Percentiles rank a stretch among this genome's conserved stretches.
Evolutionary conservation across 2,797 vertebrate genomes (phyloP).

Genomic region (Sebastes itinus): DNA sequence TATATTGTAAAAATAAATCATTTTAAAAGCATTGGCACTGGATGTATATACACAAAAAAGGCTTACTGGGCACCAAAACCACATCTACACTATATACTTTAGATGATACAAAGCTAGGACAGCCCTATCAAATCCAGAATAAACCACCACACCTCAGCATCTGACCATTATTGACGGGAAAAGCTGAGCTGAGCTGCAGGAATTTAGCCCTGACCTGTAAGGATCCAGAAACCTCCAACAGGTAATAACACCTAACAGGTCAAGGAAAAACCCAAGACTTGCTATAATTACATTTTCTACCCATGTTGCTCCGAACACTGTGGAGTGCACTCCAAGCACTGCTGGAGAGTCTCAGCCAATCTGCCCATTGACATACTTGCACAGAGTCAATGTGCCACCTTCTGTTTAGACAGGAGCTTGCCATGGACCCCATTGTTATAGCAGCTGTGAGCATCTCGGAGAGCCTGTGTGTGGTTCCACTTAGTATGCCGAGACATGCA

Average conservation of each 20-base stretch:
- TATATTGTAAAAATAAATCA: neutral
- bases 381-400: neutral
- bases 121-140: neutral
- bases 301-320: neutral
- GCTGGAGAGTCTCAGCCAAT: neutral
- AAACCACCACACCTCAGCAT: neutral
- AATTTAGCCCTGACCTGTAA: neutral
- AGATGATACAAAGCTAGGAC: neutral
- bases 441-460: constrained; percentile 1
- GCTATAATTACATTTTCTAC: neutral
- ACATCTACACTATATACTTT: neutral
- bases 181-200: neutral
- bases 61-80: neutral
- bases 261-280: neutral
- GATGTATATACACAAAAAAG: neutral
- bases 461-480: neutral
- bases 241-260: neutral
- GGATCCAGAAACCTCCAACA: neutral
- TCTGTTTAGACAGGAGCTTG: neutral
- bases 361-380: neutral
- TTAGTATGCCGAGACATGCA: constrained; percentile 36
- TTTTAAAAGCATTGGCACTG: neutral
- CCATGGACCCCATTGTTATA: neutral
- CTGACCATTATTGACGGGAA: neutral
- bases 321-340: neutral